Conservation (phyloP, 2,888 invertebrate genomes). For the Chymomyza fuscimana region DNA sequence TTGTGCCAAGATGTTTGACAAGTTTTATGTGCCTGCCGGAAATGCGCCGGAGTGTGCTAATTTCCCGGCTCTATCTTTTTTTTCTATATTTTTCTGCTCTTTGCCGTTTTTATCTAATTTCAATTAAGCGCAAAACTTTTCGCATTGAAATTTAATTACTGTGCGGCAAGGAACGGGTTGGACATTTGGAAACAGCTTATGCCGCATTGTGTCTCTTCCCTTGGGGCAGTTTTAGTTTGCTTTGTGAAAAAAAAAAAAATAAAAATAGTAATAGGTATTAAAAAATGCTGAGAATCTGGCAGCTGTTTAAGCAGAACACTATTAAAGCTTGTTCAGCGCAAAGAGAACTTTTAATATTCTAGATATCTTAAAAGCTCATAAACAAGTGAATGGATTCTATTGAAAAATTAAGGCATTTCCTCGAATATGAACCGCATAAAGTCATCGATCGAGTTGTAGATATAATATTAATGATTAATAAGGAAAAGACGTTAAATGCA, state of each 20-base stretch:
- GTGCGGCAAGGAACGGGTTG: neutral
- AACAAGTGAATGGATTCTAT: no score
- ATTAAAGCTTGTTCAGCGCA: neutral
- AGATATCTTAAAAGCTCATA: neutral
- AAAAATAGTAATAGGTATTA: neutral
- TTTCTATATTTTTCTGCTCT: conserved; percentile 12
- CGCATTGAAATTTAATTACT: conserved; percentile 46
- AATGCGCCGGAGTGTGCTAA: neutral
- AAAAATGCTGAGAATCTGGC: neutral
- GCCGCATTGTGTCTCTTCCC: neutral
- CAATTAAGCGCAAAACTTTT: conserved; percentile 47
- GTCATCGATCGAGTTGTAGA: no score
- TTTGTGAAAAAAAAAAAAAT: neutral
- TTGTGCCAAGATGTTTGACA: conserved; percentile 7
- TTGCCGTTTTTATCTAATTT: conserved; percentile 35
- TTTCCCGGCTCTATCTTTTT: conserved; percentile 3
- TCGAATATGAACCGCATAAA: no score
- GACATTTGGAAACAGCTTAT: neutral
- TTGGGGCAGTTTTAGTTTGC: neutral
- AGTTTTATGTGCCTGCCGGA: conserved; percentile 8
- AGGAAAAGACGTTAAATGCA: no score
- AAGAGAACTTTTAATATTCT: neutral
- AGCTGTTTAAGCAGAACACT: neutral
- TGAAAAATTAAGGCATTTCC: no score
- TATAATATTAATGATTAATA: no score